Evolutionary conservation across 2,797 vertebrate species (phyloP).

Genomic region (Eidolon dupreanum): DNA sequence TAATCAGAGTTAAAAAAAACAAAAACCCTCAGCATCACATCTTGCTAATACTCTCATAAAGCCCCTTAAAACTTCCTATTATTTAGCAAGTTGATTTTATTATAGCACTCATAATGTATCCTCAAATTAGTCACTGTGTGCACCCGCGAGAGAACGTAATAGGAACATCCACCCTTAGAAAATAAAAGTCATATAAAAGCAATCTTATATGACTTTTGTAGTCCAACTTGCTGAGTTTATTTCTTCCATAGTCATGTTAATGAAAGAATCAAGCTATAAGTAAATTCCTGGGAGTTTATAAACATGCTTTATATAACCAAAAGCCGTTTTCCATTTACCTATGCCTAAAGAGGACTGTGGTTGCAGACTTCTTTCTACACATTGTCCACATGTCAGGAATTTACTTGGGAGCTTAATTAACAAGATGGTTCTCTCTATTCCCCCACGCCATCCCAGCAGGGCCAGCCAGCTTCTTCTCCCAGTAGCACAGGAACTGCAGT

Average conservation of each 20-base stretch:
- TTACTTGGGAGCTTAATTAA: constrained; percentile 11
- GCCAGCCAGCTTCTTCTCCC: not conserved
- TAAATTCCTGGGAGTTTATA: constrained; percentile 42
- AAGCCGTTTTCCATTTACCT: constrained; percentile 69
- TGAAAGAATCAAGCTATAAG: not conserved
- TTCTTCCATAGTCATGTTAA: not conserved
- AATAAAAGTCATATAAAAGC: not conserved
- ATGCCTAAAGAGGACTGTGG: constrained; percentile 59
- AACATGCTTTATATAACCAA: constrained; percentile 73
- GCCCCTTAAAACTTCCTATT: not conserved
- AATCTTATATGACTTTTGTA: constrained; percentile 48
- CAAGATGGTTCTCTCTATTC: constrained; percentile 33
- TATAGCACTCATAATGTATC: not conserved
- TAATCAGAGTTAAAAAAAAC: not conserved
- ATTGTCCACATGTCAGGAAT: constrained; percentile 39
- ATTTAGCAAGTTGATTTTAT: not conserved
- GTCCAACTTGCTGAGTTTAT: not conserved
- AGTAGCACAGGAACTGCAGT: not conserved
- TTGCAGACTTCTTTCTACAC: constrained; percentile 33
- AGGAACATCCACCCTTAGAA: not conserved
- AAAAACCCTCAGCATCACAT: not conserved
- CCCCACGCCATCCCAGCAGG: not conserved
- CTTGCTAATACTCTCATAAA: not conserved
- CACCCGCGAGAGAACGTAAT: not conserved
- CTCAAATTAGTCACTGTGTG: not conserved